phyloP scores from a whole-genome alignment of 1,140 invertebrate genomes.

The Zaprionus ornatus region DNA sequence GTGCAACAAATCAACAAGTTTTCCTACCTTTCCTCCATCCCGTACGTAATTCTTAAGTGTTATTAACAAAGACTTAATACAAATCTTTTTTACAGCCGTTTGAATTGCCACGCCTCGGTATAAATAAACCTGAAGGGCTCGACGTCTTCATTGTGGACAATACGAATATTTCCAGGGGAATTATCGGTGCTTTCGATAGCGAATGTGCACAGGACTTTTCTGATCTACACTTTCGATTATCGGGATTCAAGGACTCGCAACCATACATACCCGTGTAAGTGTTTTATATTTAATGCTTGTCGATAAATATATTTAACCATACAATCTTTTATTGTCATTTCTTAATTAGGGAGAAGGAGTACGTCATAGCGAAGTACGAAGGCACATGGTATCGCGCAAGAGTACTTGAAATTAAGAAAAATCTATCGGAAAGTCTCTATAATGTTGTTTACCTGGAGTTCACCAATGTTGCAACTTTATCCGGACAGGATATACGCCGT shows the following conservation, averaged over 20 bases:
- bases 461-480: constrained; percentile 48
- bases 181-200: constrained; percentile 63
- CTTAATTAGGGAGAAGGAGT: constrained; percentile 56
- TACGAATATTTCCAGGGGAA: constrained; percentile 45
- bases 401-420: constrained; percentile 47
- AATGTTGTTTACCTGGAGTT: constrained; percentile 61
- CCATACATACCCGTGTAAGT: constrained; percentile 64
- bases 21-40: background rate
- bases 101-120: constrained; percentile 16
- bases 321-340: background rate
- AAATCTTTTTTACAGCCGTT: constrained; percentile 46
- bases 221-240: constrained; percentile 35
- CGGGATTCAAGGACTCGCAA: constrained; percentile 27
- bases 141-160: constrained; percentile 62
- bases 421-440: constrained; percentile 1
- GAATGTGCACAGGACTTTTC: constrained; percentile 31
- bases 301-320: no score
- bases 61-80: background rate
- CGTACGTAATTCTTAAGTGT: constrained; percentile 1
- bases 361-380: constrained; percentile 58
- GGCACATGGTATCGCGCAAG: constrained; percentile 59
- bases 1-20: background rate
- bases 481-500: constrained; percentile 50
- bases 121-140: constrained; percentile 19
- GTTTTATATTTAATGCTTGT: background rate